Conservation (phyloP, 2,888 invertebrate species). For the Pyrrhia umbra region DNA sequence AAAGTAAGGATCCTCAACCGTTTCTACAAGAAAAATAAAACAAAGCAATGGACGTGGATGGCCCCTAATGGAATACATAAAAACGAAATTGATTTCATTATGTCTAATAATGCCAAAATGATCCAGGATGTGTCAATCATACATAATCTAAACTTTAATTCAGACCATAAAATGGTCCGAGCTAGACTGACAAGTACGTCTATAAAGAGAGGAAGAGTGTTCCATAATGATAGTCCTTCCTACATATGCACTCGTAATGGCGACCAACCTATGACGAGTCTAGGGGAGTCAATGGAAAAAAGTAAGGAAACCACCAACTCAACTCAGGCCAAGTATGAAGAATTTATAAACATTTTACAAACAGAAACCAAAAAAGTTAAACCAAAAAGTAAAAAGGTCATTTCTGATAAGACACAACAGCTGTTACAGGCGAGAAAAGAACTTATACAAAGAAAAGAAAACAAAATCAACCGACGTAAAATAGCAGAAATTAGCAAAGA, state of each 20-base stretch:
- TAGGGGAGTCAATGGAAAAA: not conserved
- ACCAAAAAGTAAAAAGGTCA: too few species aligned
- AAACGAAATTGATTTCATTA: not conserved
- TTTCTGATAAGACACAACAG: too few species aligned
- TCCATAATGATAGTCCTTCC: not conserved
- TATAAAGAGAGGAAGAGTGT: not conserved
- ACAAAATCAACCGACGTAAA: not conserved
- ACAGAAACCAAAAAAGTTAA: not conserved
- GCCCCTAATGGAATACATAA: not conserved
- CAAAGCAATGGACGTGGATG: not conserved
- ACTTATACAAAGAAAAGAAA: not conserved
- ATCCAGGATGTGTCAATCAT: not conserved
- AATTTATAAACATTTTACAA: too few species aligned
- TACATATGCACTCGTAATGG: not conserved
- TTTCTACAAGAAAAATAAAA: not conserved
- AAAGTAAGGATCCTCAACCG: not conserved
- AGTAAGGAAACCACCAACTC: not conserved
- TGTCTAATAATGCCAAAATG: not conserved
- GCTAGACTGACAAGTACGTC: not conserved
- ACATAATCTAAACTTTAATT: not conserved
- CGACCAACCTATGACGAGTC: not conserved
- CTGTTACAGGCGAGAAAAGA: not conserved
- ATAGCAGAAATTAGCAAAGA: not conserved
- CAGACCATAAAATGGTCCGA: not conserved
- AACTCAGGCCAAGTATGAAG: not conserved